phyloP scores from a whole-genome alignment of 2,888 invertebrate genomes.

The Lepidochitona cinerea region DNA sequence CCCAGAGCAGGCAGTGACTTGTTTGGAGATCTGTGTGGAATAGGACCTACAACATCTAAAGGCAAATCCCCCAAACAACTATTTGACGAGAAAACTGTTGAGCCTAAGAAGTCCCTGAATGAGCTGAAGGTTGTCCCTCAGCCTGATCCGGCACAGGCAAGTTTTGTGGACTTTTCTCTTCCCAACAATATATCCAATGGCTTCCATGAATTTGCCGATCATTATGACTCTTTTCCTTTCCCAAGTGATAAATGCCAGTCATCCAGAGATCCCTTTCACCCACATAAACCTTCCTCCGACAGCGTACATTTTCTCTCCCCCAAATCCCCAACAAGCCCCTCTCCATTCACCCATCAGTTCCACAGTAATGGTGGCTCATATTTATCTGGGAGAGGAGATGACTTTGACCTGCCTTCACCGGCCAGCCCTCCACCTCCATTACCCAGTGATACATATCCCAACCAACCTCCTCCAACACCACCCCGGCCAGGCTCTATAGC shows the following conservation, averaged over 20 bases:
- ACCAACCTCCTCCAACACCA: not conserved
- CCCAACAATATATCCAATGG: not conserved
- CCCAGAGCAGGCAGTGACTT: not conserved
- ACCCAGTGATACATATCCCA: not conserved
- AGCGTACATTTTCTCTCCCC: not conserved
- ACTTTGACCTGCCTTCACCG: not conserved
- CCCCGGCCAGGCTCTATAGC: not conserved
- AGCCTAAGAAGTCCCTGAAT: not conserved
- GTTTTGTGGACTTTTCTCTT: not conserved
- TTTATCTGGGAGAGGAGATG: not conserved
- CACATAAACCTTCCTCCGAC: not conserved
- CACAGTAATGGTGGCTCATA: not conserved
- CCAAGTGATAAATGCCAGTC: not conserved
- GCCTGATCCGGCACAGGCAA: not conserved
- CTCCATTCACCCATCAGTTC: too few species aligned
- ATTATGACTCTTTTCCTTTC: not conserved
- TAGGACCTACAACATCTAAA: not conserved
- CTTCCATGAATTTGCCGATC: not conserved
- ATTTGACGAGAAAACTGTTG: not conserved
- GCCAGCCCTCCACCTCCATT: not conserved
- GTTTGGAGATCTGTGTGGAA: not conserved
- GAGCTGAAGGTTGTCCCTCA: not conserved
- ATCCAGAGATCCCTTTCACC: not conserved
- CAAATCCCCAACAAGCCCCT: too few species aligned
- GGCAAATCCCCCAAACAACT: not conserved